Percentiles rank a stretch among this genome's conserved stretches.
These are phyloP conservation scores for Dissostichus mawsoni DNA, from an alignment of 2,113 vertebrate species.

Conservation along the genomic window DNA sequence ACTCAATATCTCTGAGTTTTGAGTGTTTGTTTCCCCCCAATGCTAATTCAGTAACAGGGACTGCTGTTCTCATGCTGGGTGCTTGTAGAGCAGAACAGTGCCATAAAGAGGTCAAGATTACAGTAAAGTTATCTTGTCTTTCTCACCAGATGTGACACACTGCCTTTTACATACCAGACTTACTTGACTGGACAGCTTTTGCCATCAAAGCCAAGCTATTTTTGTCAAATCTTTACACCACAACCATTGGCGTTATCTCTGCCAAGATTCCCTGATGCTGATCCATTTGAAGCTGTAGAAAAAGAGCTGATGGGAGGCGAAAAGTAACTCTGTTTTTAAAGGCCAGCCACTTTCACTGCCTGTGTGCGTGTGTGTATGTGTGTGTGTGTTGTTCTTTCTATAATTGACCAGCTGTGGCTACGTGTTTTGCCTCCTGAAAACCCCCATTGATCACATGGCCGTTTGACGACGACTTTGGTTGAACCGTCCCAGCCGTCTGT, in stretches of 20 bases:
- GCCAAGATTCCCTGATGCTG: constrained; percentile 57
- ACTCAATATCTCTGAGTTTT: constrained; percentile 21
- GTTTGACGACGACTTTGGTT: constrained; percentile 68
- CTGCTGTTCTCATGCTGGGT: constrained; percentile 8
- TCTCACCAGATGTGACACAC: not conserved
- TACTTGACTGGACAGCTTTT: constrained; percentile 11
- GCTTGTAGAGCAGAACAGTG: not conserved
- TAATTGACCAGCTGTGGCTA: constrained; percentile 79
- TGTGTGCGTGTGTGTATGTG: constrained; percentile 12
- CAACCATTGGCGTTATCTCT: constrained; percentile 43
- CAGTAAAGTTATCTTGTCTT: not conserved
- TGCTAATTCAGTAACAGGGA: constrained; percentile 18
- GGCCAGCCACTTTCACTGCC: constrained; percentile 58
- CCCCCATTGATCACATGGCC: constrained; percentile 71
- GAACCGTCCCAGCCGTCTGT: constrained; percentile 49
- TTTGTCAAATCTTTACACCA: constrained; percentile 18
- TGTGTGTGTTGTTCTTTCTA: constrained; percentile 71
- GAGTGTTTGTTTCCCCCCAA: not conserved
- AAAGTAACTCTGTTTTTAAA: constrained; percentile 76
- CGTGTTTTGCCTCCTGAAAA: constrained; percentile 74
- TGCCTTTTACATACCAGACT: not conserved
- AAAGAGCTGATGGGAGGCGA: constrained; percentile 72
- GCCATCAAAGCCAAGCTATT: constrained; percentile 25
- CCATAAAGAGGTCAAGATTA: not conserved
- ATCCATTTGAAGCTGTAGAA: constrained; percentile 61